Conservation (phyloP, 2,888 invertebrate genomes). For the Cerastoderma edule region DNA sequence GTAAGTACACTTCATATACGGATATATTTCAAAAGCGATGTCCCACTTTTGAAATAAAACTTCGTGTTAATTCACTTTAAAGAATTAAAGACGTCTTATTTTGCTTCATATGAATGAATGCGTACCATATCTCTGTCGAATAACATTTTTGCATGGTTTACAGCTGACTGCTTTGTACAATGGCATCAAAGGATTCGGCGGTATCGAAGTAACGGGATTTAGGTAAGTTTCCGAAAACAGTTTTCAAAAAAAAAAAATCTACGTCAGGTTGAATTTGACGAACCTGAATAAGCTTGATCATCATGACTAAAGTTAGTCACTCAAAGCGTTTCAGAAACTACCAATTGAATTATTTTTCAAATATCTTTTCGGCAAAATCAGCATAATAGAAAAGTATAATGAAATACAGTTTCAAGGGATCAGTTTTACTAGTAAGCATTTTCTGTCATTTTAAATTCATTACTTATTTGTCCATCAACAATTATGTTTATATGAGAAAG, state of each 20-base stretch:
- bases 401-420: too few relatives aligned
- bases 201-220: constrained; percentile 7
- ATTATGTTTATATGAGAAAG: too few relatives aligned
- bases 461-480: too few relatives aligned
- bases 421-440: too few relatives aligned
- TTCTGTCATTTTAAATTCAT: too few relatives aligned
- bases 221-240: not conserved
- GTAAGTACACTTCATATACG: not conserved
- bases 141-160: not conserved
- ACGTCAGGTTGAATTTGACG: not conserved
- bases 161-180: constrained; percentile 1
- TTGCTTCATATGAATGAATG: not conserved
- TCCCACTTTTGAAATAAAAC: not conserved
- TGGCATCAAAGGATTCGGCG: not conserved
- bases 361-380: too few relatives aligned
- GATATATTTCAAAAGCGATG: not conserved
- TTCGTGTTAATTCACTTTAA: not conserved
- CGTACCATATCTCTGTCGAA: not conserved
- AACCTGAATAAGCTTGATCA: too few relatives aligned
- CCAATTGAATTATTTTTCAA: too few relatives aligned
- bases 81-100: not conserved
- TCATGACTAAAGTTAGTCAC: too few relatives aligned
- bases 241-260: too few relatives aligned
- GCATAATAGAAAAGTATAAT: too few relatives aligned
- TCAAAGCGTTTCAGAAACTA: too few relatives aligned